Evolutionary conservation across 2,113 vertebrate genomes (phyloP), one percentile per base, ranked within the genome.

Genomic region (Tenrec ecaudatus): DNA sequence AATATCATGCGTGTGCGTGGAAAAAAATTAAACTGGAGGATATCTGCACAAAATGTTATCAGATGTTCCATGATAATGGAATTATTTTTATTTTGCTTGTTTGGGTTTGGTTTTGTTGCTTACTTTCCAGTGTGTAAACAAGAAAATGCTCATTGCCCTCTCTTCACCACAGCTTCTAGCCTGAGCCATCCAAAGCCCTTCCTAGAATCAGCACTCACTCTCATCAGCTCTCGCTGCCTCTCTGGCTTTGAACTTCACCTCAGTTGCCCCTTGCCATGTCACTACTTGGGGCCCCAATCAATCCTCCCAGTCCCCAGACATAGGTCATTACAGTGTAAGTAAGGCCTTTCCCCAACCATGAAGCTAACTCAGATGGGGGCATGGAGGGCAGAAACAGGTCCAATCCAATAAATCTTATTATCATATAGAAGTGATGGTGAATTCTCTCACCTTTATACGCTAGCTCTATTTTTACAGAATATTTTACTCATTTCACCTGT

Each of bases 241-340:
- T 83, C 62, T 71, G 27, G 57, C 80, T 94, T 88, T 96, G 88
- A 94, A 88, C 36, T 93, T 68, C 62, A 89, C 36, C 86, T 68
- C 71, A 20, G 71, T 2, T 62, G 73, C 20, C 25, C 47, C 64
- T 31, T 64, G 76, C 79, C 79, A 77, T 96, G 66, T 92, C 10
- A 33, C 33, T 93, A 82, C 88, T 17, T 83, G 79, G 53, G 10
- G 36, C 31, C 62, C 38, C 38, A 80, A 76, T 15, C 76, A 76
- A 22, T 71, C 40, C 58, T 40, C 53, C 88, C 14, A 25, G 73
- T 17, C 71, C 36, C 40, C 36, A 76, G 69, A 90, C 79, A 64
- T 1, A 95, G 43, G 47, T 53, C 47, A 53, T 14, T 53, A 14
- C 47, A 10, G 47, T 53, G 47, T 10, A 53, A 53, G 47, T 53